These are phyloP conservation scores for Oreamnos americanus DNA, from an alignment of 2,113 vertebrate genomes.

Conservation along the genomic window DNA sequence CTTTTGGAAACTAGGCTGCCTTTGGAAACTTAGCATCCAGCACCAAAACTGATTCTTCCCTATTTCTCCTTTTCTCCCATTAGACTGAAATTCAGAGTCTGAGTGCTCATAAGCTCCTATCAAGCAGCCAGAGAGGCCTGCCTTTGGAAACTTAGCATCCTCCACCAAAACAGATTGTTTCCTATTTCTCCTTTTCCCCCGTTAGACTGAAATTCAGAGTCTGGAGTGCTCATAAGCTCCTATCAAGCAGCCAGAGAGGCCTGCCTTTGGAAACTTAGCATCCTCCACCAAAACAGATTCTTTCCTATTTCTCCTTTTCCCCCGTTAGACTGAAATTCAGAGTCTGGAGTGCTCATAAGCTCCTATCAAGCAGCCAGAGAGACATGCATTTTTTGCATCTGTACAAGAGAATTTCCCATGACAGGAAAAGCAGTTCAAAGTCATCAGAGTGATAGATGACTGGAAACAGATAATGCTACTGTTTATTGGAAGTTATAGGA, in stretches of 20 bases:
- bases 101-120: not conserved
- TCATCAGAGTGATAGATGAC: not conserved
- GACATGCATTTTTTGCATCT: not conserved
- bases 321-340: not conserved
- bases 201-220: not conserved
- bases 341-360: not conserved
- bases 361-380: not conserved
- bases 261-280: not conserved
- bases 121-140: not conserved
- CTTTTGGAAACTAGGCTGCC: not conserved
- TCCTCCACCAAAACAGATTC: not conserved
- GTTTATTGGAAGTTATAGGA: not conserved
- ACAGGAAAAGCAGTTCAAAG: not conserved
- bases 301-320: not conserved
- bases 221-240: not conserved
- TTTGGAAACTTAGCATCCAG: not conserved
- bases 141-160: not conserved
- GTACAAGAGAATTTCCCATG: not conserved
- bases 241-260: not conserved
- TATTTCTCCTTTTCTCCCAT: not conserved
- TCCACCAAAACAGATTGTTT: not conserved
- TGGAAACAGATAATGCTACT: not conserved
- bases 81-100: slow-evolving; percentile 12
- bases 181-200: not conserved
- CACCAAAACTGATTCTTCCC: not conserved